phyloP scores from a whole-genome alignment of 2,797 vertebrate species.

The Argya squamiceps region DNA sequence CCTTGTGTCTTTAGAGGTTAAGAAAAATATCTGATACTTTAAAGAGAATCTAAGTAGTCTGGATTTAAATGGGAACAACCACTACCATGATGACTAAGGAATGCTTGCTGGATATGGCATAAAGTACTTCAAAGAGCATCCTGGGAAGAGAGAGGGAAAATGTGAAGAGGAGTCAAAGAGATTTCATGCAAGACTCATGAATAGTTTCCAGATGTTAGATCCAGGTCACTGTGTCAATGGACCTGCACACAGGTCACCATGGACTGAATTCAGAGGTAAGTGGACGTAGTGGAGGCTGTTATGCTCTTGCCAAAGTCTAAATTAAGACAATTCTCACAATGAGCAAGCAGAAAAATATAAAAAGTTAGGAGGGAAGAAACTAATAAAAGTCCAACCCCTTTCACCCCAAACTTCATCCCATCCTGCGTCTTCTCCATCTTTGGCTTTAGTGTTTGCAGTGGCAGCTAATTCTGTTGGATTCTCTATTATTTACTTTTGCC shows the following conservation, averaged over 20 bases:
- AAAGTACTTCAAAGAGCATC: not conserved
- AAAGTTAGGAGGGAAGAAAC: not conserved
- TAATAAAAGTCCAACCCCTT: not conserved
- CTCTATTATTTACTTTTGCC: not conserved
- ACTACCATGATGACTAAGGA: not conserved
- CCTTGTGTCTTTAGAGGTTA: not conserved
- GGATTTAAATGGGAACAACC: not conserved
- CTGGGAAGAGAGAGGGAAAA: not conserved
- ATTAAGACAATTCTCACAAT: not conserved
- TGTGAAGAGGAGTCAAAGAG: not conserved
- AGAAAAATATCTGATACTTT: not conserved
- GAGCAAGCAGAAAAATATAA: not conserved
- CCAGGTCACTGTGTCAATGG: not conserved
- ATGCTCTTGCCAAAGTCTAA: not conserved
- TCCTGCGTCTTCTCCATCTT: not conserved
- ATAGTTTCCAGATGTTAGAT: not conserved
- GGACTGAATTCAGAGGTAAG: not conserved
- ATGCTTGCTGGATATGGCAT: not conserved
- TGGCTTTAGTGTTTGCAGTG: not conserved
- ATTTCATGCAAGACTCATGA: not conserved
- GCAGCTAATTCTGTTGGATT: not conserved
- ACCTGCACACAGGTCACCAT: not conserved
- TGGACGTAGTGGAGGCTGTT: not conserved
- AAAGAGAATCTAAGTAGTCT: not conserved
- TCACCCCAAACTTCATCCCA: not conserved